Percentiles rank a stretch among this genome's conserved stretches.
Evolutionary conservation across 1,140 invertebrate genomes (phyloP).

Genomic region (Psilanteris sp.): DNA sequence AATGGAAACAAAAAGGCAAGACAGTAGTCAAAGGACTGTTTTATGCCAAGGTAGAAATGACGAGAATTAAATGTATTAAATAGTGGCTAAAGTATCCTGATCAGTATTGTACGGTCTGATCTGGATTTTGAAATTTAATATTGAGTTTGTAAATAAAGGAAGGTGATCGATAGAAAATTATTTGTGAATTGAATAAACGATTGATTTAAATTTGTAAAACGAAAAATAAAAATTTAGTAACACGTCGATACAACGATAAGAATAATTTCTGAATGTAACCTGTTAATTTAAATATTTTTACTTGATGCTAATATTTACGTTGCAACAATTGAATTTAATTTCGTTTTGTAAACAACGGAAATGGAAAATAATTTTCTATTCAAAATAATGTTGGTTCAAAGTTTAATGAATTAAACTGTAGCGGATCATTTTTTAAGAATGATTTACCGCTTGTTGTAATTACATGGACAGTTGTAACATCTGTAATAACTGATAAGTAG

Average conservation of each 20-base stretch:
- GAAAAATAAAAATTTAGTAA: too few species aligned
- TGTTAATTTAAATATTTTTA: too few species aligned
- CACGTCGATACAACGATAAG: too few species aligned
- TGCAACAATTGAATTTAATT: too few species aligned
- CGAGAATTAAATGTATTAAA: conserved; percentile 21
- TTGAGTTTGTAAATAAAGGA: conserved; percentile 22
- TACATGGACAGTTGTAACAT: too few species aligned
- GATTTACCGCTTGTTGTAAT: conserved; percentile 35
- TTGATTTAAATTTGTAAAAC: too few species aligned
- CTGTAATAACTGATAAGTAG: too few species aligned
- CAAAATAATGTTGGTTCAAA: conserved; percentile 5
- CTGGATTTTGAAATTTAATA: conserved; percentile 38
- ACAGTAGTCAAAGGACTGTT: conserved; percentile 74
- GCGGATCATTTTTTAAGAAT: conserved; percentile 55
- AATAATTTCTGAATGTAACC: too few species aligned
- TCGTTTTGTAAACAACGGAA: too few species aligned
- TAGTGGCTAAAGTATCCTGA: conserved; percentile 35
- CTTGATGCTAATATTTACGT: too few species aligned
- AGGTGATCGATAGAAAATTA: not conserved
- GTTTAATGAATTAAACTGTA: conserved; percentile 10
- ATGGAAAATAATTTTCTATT: conserved; percentile 14
- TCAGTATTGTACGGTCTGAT: conserved; percentile 17
- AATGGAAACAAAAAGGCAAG: conserved; percentile 72
- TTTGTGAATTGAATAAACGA: too few species aligned
- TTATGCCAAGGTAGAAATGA: conserved; percentile 48